Base-by-base conservation (phyloP, 2,888 invertebrate genomes). In the Phalangium opilio region DNA sequence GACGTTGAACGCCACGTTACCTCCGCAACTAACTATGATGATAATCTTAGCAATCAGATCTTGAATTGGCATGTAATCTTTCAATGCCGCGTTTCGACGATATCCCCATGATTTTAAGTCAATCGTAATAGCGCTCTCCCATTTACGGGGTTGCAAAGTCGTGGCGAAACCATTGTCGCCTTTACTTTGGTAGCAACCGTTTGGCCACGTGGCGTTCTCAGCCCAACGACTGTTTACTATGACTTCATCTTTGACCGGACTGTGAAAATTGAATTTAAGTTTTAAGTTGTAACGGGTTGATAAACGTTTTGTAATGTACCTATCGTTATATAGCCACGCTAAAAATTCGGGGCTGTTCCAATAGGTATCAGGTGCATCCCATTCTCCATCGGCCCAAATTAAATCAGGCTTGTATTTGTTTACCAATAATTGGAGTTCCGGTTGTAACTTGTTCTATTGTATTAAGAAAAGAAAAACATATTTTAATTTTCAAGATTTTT, bases 151-250 rank as follows among this genome's bases (percentile, higher is more conserved):
- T 27, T 27, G 27, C 8, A 27, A 54, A 54, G 27, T 27, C 27
- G 27, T 27, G 4, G 4, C 27, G 8, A 7, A 27, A 7, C 27
- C 27, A 8, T 27, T 27, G 27, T 27, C 27, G 5, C 27, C 27
- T 27, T 27, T 27, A 27, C 27, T 27, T 8, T 27, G 27, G 3
- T 67, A 70, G 2, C 66, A 67, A 3, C 70, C 70, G 54, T 70
- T 69, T 8, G 63, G 55, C 41, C 70, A 68, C n/a, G 57, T 51
- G 3, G 58, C 59, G 11, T 60, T 65, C 1, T 43, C 45, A 19
- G 70, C 93, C 93, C 93, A 95, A 56, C 95, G 75, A 66, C 96
- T 95, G 64, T 96, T 96, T 0, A 81, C 83, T 0, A 93, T 89
- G 0, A 96, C 76, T 3, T 77, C 79, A 55, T 90, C 78, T 60